Evolutionary conservation across 2,797 vertebrate species (phyloP).

Genomic region (Eutrigla gurnardus): DNA sequence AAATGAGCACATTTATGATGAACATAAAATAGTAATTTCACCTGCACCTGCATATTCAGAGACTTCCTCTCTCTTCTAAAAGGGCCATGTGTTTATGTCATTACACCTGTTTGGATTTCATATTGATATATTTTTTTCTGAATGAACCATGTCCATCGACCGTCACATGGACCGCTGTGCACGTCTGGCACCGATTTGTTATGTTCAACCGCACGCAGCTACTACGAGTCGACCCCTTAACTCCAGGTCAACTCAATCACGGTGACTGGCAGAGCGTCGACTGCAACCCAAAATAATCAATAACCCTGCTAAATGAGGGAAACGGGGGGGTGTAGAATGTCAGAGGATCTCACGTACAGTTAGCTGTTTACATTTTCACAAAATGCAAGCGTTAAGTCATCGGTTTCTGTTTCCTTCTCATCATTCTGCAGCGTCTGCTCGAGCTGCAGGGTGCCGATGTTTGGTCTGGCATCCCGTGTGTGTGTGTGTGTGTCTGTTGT

Average conservation of each 20-base stretch:
- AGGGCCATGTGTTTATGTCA: no score
- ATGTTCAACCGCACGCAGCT: conserved; percentile 30
- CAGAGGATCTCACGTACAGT: conserved; percentile 16
- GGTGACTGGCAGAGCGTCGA: conserved; percentile 43
- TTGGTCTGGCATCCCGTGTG: conserved; percentile 14
- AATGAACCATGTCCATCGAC: background rate
- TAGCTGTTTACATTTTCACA: conserved; percentile 20
- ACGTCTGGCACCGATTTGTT: conserved; percentile 33
- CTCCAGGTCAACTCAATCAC: conserved; percentile 52
- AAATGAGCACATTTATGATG: background rate
- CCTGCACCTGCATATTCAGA: background rate
- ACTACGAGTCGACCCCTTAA: conserved; percentile 43
- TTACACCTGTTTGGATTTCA: background rate
- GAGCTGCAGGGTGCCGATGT: conserved; percentile 27
- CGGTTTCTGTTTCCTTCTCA: conserved; percentile 7
- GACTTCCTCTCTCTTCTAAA: background rate
- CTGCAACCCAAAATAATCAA: conserved; percentile 44
- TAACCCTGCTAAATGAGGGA: conserved; percentile 20
- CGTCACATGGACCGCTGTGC: conserved; percentile 11
- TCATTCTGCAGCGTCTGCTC: background rate
- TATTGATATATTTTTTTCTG: conserved; percentile 12
- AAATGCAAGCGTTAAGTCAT: conserved; percentile 24
- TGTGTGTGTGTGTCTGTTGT: background rate
- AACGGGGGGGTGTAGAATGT: conserved; percentile 5
- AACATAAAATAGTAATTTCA: background rate